Percentiles rank a stretch among this genome's conserved stretches.
phyloP scores from a whole-genome alignment of 2,113 vertebrate species.

The Apteryx owenii region DNA sequence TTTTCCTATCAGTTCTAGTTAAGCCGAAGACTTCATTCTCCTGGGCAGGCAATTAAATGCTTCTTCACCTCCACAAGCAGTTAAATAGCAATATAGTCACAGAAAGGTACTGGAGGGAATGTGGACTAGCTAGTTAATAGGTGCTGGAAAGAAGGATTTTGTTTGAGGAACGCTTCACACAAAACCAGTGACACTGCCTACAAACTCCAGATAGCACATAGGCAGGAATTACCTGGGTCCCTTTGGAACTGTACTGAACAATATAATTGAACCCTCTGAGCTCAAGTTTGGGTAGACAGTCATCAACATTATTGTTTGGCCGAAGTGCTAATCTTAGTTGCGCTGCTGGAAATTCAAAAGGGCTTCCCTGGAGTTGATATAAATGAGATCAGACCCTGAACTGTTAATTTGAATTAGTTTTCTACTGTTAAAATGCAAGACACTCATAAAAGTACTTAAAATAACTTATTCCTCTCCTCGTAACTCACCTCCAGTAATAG shows the following conservation, averaged over 20 bases:
- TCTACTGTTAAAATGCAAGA: too few species aligned
- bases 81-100: background rate
- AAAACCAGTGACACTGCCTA: background rate
- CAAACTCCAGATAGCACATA: background rate
- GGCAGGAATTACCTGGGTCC: background rate
- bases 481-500: background rate
- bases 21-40: background rate
- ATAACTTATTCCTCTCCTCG: background rate
- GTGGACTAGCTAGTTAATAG: background rate
- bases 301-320: background rate
- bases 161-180: background rate
- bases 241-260: background rate
- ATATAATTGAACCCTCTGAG: background rate
- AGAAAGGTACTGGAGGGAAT: background rate
- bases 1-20: background rate
- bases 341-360: background rate
- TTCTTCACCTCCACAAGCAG: background rate
- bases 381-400: background rate
- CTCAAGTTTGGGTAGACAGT: background rate
- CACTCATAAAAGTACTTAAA: background rate
- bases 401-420: background rate
- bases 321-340: background rate
- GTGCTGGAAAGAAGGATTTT: background rate
- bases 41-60: background rate
- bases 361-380: background rate